Conservation (phyloP, 2,888 invertebrate species). For the Cybosia mesomella region DNA sequence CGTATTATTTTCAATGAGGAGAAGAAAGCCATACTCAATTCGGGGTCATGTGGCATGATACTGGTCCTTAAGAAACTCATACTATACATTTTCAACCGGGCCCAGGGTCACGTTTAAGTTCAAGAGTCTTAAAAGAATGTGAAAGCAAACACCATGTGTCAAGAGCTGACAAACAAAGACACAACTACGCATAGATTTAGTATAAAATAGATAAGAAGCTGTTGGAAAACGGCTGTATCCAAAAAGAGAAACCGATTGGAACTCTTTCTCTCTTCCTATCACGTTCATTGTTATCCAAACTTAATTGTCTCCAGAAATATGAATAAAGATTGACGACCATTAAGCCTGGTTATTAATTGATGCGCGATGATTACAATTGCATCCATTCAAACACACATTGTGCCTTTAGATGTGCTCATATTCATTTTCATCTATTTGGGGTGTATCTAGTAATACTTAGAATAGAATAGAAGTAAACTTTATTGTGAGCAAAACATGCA, state of each 20-base stretch:
- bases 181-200: constrained; percentile 25
- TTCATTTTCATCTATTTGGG: background rate
- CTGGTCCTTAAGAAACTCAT: background rate
- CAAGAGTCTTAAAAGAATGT: constrained; percentile 70
- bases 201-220: constrained; percentile 8
- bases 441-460: background rate
- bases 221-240: background rate
- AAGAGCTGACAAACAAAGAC: constrained; percentile 68
- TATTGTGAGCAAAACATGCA: too few species aligned
- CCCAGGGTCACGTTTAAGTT: constrained; percentile 54
- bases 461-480: too few species aligned
- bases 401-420: background rate
- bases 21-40: background rate
- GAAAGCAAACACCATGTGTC: constrained; percentile 75
- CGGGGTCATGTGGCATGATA: background rate
- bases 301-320: constrained; percentile 1
- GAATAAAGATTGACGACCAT: background rate
- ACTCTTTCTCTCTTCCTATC: background rate
- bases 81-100: background rate
- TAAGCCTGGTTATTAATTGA: background rate
- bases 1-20: background rate
- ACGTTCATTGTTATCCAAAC: background rate
- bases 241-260: constrained; percentile 1
- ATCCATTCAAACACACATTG: background rate
- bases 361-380: background rate